Base-by-base conservation (phyloP, 2,113 vertebrate species). In the Rhynchomys soricoides region DNA sequence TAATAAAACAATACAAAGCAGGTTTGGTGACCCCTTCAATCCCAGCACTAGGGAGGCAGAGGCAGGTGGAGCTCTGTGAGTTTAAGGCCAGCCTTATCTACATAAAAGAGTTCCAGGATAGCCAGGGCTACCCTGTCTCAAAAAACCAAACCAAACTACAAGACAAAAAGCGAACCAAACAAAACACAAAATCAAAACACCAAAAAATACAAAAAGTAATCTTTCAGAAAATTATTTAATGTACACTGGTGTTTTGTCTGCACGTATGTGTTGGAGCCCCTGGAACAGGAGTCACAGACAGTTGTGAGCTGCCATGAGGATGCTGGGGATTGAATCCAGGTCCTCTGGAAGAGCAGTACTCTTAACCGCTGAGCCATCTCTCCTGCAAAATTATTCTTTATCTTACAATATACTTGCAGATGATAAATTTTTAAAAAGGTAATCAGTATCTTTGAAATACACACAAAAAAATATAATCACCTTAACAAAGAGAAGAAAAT, bases 391-490 rank as follows among this genome's bases (percentile, higher is more conserved):
- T 11, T 66, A 86, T 86, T 95, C 43, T 93, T 95, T 93, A 55
- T 45, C 43, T 83, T 62, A 89, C 43, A 89, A 64, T 26, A 93
- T 15, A 92, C 7, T 9, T 90, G 59, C 83, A 95, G 29, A 81
- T 31, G 2, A 88, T 62, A 26, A 34, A 62, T 68, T 64, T 48
- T 83, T 17, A 70, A 74, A 87, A 90, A 12, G n/a, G 11, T 43
- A 93, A 90, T 15, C 24, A 91, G 45, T 78, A 48, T 7, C 26
- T 79, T 95, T 86, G 81, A 93, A 91, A 83, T n/a, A 89, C 45
- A 79, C 82, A 96, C n/a, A 93, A 50, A 92, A 95, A 87, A 86
- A 55, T 29, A n/a, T 34, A 90, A 74, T 79, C 92, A 77, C n/a
- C 59, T 95, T 90, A 89, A 89, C n/a, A 95, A 93, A 62, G 40